Conservation (phyloP, 2,888 invertebrate species). For the Galerucella calmariensis region DNA sequence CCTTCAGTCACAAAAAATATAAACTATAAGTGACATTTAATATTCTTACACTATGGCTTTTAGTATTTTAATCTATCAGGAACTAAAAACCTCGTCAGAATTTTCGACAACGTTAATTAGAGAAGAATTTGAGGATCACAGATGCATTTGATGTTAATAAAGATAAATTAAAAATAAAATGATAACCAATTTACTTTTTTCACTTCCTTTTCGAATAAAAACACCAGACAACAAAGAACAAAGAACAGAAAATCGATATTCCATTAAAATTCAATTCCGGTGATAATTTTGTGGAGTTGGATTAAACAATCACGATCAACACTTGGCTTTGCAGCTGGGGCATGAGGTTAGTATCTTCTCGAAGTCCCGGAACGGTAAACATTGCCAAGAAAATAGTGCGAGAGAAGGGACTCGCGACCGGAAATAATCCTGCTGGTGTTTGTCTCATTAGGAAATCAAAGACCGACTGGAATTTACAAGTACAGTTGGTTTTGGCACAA, state of each 20-base stretch:
- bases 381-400: conserved; percentile 54
- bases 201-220: too few species aligned
- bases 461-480: conserved; percentile 57
- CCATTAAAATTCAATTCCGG: conserved; percentile 15
- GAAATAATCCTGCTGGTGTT: conserved; percentile 58
- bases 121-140: too few species aligned
- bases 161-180: too few species aligned
- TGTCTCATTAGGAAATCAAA: conserved; percentile 63
- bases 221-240: not conserved
- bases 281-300: conserved; percentile 24
- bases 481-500: conserved; percentile 49
- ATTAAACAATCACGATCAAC: conserved; percentile 47
- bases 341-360: conserved; percentile 40
- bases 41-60: not conserved
- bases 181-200: too few species aligned
- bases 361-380: conserved; percentile 51
- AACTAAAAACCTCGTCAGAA: not conserved
- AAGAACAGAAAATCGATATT: conserved; percentile 5
- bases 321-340: conserved; percentile 35
- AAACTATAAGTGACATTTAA: too few species aligned
- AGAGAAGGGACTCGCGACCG: conserved; percentile 51
- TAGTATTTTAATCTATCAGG: not conserved
- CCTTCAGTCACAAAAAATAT: too few species aligned
- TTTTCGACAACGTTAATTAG: not conserved
- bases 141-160: too few species aligned